Percentiles rank a stretch among this genome's conserved stretches.
Conservation (phyloP, 2,888 invertebrate species). For the Ryuthela nishihirai region DNA sequence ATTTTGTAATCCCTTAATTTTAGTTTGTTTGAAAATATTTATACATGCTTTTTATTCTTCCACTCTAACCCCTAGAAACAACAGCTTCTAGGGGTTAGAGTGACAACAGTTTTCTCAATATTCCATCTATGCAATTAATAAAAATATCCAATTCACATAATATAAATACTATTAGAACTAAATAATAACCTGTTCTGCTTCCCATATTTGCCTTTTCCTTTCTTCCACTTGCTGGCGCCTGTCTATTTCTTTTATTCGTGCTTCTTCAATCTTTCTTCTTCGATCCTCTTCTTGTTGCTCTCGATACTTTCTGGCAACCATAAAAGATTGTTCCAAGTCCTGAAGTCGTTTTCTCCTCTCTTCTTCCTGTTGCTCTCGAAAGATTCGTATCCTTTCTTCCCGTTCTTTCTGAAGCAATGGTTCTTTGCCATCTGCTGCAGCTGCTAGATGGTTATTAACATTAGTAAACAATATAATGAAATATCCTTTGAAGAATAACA, state of each 20-base stretch:
- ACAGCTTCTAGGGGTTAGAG: too few species aligned
- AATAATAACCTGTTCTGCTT: slow-evolving; percentile 61
- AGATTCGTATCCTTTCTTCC: slow-evolving; percentile 49
- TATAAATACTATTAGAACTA: neutral
- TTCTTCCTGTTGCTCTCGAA: slow-evolving; percentile 83
- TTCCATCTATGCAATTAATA: too few species aligned
- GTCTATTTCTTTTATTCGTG: slow-evolving; percentile 64
- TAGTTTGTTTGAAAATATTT: too few species aligned
- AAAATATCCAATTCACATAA: too few species aligned
- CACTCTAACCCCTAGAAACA: too few species aligned
- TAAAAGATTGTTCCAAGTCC: slow-evolving; percentile 71
- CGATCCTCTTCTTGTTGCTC: slow-evolving; percentile 85
- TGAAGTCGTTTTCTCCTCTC: slow-evolving; percentile 83
- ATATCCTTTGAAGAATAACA: too few species aligned
- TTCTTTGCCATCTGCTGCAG: slow-evolving; percentile 37
- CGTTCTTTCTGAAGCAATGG: slow-evolving; percentile 45
- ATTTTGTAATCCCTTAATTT: too few species aligned
- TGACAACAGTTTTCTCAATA: too few species aligned
- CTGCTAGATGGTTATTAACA: too few species aligned
- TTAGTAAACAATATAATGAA: too few species aligned
- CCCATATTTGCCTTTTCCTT: slow-evolving; percentile 81
- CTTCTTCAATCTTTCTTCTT: slow-evolving; percentile 74
- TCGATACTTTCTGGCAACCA: slow-evolving; percentile 81
- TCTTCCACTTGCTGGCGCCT: slow-evolving; percentile 68
- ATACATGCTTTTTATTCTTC: too few species aligned